Evolutionary conservation across 2,888 invertebrate species (phyloP).

Genomic region (Eucera pruinosa): DNA sequence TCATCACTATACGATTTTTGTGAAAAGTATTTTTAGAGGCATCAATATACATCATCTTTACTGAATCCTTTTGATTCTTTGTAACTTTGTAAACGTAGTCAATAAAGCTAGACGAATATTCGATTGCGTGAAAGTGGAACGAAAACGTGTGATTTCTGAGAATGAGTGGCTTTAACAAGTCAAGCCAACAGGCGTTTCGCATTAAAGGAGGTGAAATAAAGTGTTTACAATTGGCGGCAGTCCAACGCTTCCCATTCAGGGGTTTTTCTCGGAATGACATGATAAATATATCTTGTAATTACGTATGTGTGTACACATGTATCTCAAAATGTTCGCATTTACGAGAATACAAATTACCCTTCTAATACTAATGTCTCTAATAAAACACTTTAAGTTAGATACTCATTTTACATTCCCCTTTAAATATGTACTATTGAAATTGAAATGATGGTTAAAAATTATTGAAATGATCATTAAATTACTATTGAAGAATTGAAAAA

Average conservation of each 20-base stretch:
- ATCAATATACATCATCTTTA: background rate
- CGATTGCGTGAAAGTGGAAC: constrained; percentile 41
- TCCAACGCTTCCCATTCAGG: constrained; percentile 39
- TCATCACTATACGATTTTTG: too few species aligned
- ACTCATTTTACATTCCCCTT: background rate
- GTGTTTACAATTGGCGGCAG: constrained; percentile 28
- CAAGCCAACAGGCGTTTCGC: constrained; percentile 16
- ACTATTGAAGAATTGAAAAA: too few species aligned
- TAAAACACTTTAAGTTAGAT: background rate
- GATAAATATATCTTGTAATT: constrained; percentile 19
- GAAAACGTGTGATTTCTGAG: constrained; percentile 18
- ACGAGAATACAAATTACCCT: constrained; percentile 1
- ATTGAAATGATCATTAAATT: too few species aligned
- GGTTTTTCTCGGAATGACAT: background rate
- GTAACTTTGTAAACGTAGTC: constrained; percentile 15
- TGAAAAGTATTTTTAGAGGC: background rate
- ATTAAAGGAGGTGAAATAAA: constrained; percentile 30
- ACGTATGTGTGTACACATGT: background rate
- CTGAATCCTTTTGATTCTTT: background rate
- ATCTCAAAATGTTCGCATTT: background rate
- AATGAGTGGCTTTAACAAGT: constrained; percentile 19
- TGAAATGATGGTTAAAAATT: too few species aligned
- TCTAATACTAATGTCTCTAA: background rate
- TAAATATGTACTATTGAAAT: too few species aligned
- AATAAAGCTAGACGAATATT: constrained; percentile 20